phyloP scores from a whole-genome alignment of 2,888 invertebrate genomes.

The Leptarthrus brevirostris region DNA sequence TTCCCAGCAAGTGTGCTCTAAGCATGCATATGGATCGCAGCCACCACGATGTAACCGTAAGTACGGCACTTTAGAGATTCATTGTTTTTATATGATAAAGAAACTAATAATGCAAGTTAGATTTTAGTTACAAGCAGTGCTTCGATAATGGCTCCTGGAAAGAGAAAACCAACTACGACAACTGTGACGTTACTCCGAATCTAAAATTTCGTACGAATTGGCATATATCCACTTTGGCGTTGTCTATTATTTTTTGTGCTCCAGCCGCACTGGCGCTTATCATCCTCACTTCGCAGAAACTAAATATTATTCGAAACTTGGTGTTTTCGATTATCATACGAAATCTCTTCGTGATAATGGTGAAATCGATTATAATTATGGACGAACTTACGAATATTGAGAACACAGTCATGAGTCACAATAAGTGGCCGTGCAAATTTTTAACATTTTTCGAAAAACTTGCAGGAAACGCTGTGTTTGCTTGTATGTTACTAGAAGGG shows the following conservation, averaged over 20 bases:
- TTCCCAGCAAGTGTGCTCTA: conserved; percentile 69
- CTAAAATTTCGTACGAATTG: conserved; percentile 69
- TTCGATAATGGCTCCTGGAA: conserved; percentile 71
- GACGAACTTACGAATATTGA: conserved; percentile 68
- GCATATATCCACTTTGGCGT: conserved; percentile 69
- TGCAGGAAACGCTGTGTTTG: conserved; percentile 73
- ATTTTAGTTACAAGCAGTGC: conserved; percentile 72
- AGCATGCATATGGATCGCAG: conserved; percentile 71
- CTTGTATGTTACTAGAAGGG: conserved; percentile 77
- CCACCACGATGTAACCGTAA: conserved; percentile 72
- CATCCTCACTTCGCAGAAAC: conserved; percentile 69
- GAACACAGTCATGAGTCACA: conserved; percentile 69
- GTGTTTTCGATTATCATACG: conserved; percentile 71
- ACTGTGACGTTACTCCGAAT: conserved; percentile 71
- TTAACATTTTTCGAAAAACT: conserved; percentile 71
- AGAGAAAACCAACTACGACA: conserved; percentile 70
- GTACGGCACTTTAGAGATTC: conserved; percentile 57
- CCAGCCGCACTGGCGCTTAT: conserved; percentile 73
- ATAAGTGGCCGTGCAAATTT: conserved; percentile 70
- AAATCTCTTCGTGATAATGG: conserved; percentile 71
- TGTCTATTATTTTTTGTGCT: conserved; percentile 69
- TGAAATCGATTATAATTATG: conserved; percentile 69
- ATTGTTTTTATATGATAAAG: background rate
- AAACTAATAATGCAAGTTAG: conserved; percentile 63
- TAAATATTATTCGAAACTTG: conserved; percentile 72